These are phyloP conservation scores for Hydrozoanthus tunicans DNA, from an alignment of 64 coral and sea anemone species.

Conservation along the genomic window DNA sequence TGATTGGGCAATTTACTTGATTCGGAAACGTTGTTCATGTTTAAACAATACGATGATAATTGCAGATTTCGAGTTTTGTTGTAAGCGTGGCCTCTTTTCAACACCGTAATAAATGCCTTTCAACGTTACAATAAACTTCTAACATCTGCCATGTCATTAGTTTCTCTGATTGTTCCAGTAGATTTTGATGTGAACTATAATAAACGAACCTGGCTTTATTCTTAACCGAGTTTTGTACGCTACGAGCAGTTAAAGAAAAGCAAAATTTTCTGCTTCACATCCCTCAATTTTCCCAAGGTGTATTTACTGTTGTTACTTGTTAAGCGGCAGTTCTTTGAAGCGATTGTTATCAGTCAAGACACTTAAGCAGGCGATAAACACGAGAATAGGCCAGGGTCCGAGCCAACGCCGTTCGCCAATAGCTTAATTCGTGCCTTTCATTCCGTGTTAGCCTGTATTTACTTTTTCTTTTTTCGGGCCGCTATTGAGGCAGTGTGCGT, in stretches of 20 bases:
- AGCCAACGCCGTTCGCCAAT: slow-evolving; percentile 80
- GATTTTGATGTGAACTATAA: slow-evolving; percentile 22
- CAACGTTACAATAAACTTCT: slow-evolving; percentile 61
- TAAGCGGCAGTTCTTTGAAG: slow-evolving; percentile 86
- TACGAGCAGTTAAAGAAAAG: slow-evolving; percentile 18
- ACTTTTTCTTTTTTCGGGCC: slow-evolving; percentile 62
- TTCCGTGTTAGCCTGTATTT: slow-evolving; percentile 76
- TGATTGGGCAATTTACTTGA: slow-evolving; percentile 40
- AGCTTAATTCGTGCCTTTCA: slow-evolving; percentile 78
- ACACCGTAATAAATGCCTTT: slow-evolving; percentile 2
- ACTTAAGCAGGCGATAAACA: slow-evolving; percentile 94
- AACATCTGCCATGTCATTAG: slow-evolving; percentile 49
- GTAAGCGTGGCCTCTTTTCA: slow-evolving; percentile 76
- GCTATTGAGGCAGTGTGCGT: slow-evolving; percentile 87
- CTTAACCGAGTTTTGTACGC: no score
- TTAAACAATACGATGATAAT: slow-evolving; percentile 88
- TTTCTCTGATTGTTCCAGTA: slow-evolving; percentile 36
- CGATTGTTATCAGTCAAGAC: slow-evolving; percentile 76
- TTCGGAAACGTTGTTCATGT: slow-evolving; percentile 58
- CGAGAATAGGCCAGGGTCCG: slow-evolving; percentile 51
- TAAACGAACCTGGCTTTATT: neutral
- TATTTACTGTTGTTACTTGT: slow-evolving; percentile 71
- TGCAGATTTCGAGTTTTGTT: slow-evolving; percentile 91
- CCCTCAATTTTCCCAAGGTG: slow-evolving; percentile 26
- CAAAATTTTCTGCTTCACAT: slow-evolving; percentile 25